phyloP scores from a whole-genome alignment of 2,888 invertebrate species.

The Hoplodrina blanda region DNA sequence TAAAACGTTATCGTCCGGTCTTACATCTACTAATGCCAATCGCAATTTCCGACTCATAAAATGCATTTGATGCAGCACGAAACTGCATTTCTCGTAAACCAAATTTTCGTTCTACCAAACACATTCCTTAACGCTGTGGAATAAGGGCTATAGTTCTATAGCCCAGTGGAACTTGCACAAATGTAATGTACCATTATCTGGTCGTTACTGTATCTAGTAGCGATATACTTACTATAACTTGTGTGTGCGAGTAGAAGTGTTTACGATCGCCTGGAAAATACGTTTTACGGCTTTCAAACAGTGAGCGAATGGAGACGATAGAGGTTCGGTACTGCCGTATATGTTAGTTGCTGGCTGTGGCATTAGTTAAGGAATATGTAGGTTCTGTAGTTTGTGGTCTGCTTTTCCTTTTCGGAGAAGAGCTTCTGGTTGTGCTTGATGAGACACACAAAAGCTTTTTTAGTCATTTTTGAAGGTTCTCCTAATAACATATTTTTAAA shows the following conservation, averaged over 20 bases:
- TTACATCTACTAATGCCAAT: slow-evolving; percentile 71
- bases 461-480: too few relatives aligned
- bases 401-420: too few relatives aligned
- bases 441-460: too few relatives aligned
- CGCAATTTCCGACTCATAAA: slow-evolving; percentile 73
- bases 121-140: neutral
- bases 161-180: slow-evolving; percentile 18
- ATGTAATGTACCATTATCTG: slow-evolving; percentile 58
- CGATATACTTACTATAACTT: slow-evolving; percentile 53
- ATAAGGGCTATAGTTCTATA: slow-evolving; percentile 36
- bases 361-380: neutral
- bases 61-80: slow-evolving; percentile 70
- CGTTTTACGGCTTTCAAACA: slow-evolving; percentile 76
- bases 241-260: slow-evolving; percentile 70
- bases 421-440: too few relatives aligned
- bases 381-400: too few relatives aligned
- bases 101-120: slow-evolving; percentile 39
- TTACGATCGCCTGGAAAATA: slow-evolving; percentile 83
- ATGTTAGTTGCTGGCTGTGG: neutral
- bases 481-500: too few relatives aligned
- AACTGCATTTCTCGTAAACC: slow-evolving; percentile 53
- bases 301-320: slow-evolving; percentile 62
- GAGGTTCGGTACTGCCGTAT: slow-evolving; percentile 24
- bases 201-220: slow-evolving; percentile 63
- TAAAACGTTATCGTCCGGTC: slow-evolving; percentile 48